Base-by-base conservation (phyloP, 2,888 invertebrate genomes). In the Protodeltote pygarga region DNA sequence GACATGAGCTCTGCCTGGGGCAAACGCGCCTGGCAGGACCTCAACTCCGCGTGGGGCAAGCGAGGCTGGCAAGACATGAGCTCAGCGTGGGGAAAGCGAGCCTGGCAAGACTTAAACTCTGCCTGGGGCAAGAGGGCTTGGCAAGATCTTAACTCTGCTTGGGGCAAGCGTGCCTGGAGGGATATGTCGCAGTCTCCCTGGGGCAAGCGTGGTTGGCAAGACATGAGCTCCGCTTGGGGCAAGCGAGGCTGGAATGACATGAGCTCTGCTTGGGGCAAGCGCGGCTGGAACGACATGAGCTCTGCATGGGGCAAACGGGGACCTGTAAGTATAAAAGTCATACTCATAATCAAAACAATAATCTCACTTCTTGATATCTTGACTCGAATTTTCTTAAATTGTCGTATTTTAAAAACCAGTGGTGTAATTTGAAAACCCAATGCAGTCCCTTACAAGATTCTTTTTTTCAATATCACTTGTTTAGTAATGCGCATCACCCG, bases 121-220 rank as follows among this genome's bases (percentile, higher is more conserved):
- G 73, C 92, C 3, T 93, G 93, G 93, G 94, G 93, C 20, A 94
- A 94, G 72, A 81, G 94, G 19, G 93, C 86, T 10, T 94, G 94
- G 94, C 90, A 93, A 61, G 93, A 92, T 66, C 77, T 93, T 72
- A 88, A 82, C 72, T 81, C 86, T 0, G 89, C 91, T 8, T 94
- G 94, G 94, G 94, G 94, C 33, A 94, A 94, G 55, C 82, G 94
- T 1, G 93, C 90, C 23, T 94, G 94, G 94, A 89, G 92, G 62
- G 92, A 92, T 52, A 66, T 93, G 47, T 85, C 83, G 52, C 76
- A 83, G 75, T 92, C 69, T 0, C 41, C 66, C 1, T 93, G 92
- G 92, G 94, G 94, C 44, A 94, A 94, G 69, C 83, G 94, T 6
- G 93, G 89, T 5, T 94, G 93, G 94, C 90, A 93, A 64, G 92